A percentile compares a stretch with the other conserved stretches of the same genome.
phyloP scores from a whole-genome alignment of 2,888 invertebrate species.

The Drosophila nr. medialis region DNA sequence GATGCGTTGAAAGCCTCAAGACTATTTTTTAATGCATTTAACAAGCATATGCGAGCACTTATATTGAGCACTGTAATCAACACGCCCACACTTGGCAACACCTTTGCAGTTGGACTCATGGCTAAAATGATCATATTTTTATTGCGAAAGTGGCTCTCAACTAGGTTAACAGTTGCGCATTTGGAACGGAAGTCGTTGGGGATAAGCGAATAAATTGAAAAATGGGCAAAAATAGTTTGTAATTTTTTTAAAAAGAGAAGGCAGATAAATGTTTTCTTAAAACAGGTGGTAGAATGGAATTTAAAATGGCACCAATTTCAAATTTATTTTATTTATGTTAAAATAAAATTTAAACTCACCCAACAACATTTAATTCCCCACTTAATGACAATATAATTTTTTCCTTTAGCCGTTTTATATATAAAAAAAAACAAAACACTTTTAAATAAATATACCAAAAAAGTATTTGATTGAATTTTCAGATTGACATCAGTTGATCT shows the following conservation, averaged over 20 bases:
- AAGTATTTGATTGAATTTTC: neutral
- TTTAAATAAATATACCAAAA: neutral
- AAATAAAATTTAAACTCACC: neutral
- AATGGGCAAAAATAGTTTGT: neutral
- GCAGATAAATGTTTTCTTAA: neutral
- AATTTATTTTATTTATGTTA: neutral
- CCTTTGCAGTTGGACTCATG: conserved; percentile 27
- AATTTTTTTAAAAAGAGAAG: neutral
- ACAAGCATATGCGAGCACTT: conserved; percentile 53
- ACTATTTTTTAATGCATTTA: conserved; percentile 66
- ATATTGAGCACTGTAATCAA: conserved; percentile 61
- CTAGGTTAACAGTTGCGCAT: conserved; percentile 69
- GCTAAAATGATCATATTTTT: conserved; percentile 19
- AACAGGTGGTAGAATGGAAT: neutral
- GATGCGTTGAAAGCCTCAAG: conserved; percentile 57
- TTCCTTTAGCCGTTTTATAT: neutral
- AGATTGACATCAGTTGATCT: neutral
- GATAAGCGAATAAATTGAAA: conserved; percentile 19
- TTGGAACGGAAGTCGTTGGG: conserved; percentile 65
- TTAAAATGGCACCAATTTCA: neutral
- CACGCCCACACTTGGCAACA: conserved; percentile 67
- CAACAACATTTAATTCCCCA: neutral
- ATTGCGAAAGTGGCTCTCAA: conserved; percentile 46
- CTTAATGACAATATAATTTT: neutral
- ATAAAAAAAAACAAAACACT: neutral